These are phyloP conservation scores for Lerista edwardsae DNA, from an alignment of 2,797 vertebrate species.

Conservation along the genomic window DNA sequence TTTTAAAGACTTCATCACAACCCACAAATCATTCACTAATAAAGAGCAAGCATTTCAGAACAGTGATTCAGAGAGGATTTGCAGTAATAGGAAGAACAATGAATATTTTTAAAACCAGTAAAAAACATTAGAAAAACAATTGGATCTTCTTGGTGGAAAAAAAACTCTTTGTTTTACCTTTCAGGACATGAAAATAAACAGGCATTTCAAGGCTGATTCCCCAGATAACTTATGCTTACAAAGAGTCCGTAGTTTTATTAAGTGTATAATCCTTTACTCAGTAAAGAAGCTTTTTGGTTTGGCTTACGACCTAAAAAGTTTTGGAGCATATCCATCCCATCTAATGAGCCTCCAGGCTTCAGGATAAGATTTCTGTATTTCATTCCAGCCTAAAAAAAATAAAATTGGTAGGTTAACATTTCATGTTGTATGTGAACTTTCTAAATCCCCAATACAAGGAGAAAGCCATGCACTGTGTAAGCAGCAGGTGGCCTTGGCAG, in stretches of 20 bases:
- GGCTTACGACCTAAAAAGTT: conserved; percentile 89
- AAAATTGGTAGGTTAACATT: conserved; percentile 71
- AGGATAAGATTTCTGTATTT: conserved; percentile 91
- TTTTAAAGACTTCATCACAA: conserved; percentile 28
- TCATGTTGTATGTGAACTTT: conserved; percentile 44
- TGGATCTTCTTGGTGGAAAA: conserved; percentile 1
- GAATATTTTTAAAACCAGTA: not conserved
- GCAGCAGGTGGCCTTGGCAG: not conserved
- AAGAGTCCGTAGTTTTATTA: conserved; percentile 59
- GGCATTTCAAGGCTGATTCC: conserved; percentile 45
- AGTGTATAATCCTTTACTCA: conserved; percentile 87
- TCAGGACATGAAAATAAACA: conserved; percentile 45
- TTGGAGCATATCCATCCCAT: conserved; percentile 91
- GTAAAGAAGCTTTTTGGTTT: conserved; percentile 89
- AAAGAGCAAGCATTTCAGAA: conserved; percentile 40
- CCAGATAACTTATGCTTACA: conserved; percentile 37
- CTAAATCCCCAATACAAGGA: conserved; percentile 41
- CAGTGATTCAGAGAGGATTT: not conserved
- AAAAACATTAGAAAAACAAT: conserved; percentile 51
- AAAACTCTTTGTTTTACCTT: conserved; percentile 45
- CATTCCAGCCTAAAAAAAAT: conserved; percentile 84
- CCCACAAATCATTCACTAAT: conserved; percentile 16
- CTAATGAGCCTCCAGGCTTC: conserved; percentile 89
- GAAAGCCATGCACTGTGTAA: not conserved
- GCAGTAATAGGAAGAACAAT: conserved; percentile 4